phyloP scores from a whole-genome alignment of 2,113 vertebrate genomes.

The Nothobranchius furzeri region DNA sequence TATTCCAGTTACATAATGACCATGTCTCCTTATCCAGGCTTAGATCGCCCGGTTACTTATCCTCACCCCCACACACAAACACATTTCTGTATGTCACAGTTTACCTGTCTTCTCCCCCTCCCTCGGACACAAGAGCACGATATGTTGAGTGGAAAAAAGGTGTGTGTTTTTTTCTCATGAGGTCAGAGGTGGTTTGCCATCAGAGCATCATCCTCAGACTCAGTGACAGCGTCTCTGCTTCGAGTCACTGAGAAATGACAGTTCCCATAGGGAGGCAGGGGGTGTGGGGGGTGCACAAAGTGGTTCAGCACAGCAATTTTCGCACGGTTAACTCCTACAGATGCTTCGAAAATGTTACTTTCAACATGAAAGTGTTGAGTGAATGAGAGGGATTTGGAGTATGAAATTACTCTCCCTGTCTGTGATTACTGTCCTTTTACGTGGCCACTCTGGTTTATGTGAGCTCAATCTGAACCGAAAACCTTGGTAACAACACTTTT shows the following conservation, averaged over 20 bases:
- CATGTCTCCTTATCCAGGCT: slow-evolving; percentile 54
- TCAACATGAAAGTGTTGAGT: slow-evolving; percentile 22
- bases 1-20: slow-evolving; percentile 39
- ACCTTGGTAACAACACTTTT: slow-evolving; percentile 21
- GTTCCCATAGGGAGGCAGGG: slow-evolving; percentile 17
- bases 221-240: slow-evolving; percentile 46
- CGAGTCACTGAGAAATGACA: slow-evolving; percentile 42
- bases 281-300: slow-evolving; percentile 1
- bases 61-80: slow-evolving; percentile 18
- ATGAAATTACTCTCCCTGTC: slow-evolving; percentile 24
- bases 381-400: slow-evolving; percentile 20
- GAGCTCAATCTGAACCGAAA: slow-evolving; percentile 30
- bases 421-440: slow-evolving; percentile 29
- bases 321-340: slow-evolving; percentile 16
- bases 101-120: slow-evolving; percentile 33
- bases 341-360: slow-evolving; percentile 33
- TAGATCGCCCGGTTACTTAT: slow-evolving; percentile 27
- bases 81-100: slow-evolving; percentile 38
- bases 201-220: slow-evolving; percentile 27
- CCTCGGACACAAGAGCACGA: slow-evolving; percentile 22
- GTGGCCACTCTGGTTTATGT: slow-evolving; percentile 24
- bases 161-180: slow-evolving; percentile 3
- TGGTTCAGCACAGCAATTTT: slow-evolving; percentile 41
- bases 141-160: slow-evolving; percentile 7
- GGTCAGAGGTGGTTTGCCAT: slow-evolving; percentile 33